These are phyloP conservation scores for Bruchidius siliquastri DNA, from an alignment of 2,888 invertebrate genomes.

Conservation along the genomic window DNA sequence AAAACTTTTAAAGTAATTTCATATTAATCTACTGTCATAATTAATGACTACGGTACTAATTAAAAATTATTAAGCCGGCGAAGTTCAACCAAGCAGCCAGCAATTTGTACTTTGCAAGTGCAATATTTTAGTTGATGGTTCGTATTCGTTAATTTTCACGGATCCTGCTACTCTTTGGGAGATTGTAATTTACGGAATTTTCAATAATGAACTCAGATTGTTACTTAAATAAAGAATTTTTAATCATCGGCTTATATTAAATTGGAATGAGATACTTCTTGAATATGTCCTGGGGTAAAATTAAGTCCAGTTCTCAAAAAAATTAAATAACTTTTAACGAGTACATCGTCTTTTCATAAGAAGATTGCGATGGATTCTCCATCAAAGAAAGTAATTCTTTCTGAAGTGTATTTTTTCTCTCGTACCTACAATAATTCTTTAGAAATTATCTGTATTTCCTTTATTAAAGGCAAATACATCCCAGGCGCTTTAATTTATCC, in stretches of 20 bases:
- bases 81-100: background rate
- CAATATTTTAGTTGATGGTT: background rate
- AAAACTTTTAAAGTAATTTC: slow-evolving; percentile 7
- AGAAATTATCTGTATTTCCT: no score
- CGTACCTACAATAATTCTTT: no score
- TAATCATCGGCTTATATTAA: background rate
- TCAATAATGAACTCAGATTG: background rate
- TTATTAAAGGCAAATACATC: no score
- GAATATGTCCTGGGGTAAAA: background rate
- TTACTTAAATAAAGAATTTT: background rate
- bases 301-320: no score
- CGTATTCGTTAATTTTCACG: background rate
- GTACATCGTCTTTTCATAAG: no score
- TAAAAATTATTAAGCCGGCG: slow-evolving; percentile 7
- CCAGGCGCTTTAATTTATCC: no score
- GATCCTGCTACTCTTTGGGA: background rate
- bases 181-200: background rate
- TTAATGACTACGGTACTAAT: slow-evolving; percentile 4
- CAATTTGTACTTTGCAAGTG: background rate
- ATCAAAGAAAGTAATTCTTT: no score
- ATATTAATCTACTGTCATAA: slow-evolving; percentile 5
- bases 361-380: no score
- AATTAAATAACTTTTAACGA: no score
- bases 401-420: no score
- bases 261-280: background rate